These are phyloP conservation scores for Oncorhynchus nerka DNA, from an alignment of 2,113 vertebrate genomes.

Conservation along the genomic window DNA sequence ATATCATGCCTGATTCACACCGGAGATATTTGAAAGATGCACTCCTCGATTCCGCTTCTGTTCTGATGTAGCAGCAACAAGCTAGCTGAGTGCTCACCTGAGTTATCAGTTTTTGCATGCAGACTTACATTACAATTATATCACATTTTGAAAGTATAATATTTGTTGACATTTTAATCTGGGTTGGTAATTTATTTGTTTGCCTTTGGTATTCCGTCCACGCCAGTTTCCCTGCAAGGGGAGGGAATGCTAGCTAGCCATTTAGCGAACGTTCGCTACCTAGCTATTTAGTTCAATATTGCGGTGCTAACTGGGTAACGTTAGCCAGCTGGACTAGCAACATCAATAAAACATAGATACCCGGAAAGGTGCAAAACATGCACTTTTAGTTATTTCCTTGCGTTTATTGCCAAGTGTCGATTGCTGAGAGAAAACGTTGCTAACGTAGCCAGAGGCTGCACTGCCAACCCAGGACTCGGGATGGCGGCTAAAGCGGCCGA, in stretches of 20 bases:
- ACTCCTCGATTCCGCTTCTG: not conserved
- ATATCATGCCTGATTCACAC: not conserved
- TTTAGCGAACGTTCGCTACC: too few relatives aligned
- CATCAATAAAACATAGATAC: not conserved
- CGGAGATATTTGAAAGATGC: not conserved
- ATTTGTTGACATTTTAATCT: not conserved
- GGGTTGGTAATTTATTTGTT: not conserved
- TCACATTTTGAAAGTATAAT: not conserved
- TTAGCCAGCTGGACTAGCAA: not conserved
- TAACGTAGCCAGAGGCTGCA: not conserved
- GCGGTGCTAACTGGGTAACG: too few relatives aligned
- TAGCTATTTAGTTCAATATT: too few relatives aligned
- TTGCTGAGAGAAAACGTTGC: not conserved
- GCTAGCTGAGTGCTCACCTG: not conserved
- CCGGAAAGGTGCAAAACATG: not conserved
- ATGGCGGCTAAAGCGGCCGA: constrained; percentile 58
- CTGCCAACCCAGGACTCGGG: constrained; percentile 8
- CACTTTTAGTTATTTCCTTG: not conserved
- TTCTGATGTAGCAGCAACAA: not conserved
- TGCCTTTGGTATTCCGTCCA: not conserved
- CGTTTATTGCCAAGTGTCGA: not conserved
- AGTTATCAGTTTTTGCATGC: not conserved
- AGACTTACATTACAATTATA: not conserved
- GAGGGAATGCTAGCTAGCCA: not conserved
- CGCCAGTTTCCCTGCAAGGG: not conserved